Evolutionary conservation across 2,888 invertebrate genomes (phyloP), one percentile per base, ranked within the genome.

Genomic region (Hetaerina titia): DNA sequence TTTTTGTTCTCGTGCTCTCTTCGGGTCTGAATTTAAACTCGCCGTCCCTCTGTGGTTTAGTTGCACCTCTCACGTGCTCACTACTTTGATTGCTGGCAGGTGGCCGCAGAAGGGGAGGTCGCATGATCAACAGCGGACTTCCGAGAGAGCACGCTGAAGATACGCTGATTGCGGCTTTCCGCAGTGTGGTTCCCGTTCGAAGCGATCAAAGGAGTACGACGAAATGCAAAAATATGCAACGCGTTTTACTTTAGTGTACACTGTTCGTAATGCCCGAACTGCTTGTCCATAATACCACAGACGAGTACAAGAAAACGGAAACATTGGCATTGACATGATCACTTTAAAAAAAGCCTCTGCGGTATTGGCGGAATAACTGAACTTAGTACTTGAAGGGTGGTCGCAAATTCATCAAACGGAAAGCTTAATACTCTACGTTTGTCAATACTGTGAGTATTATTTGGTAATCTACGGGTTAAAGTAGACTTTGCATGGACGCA

Each of bases 1-100:
- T 81, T 81, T 81, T 81, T 81, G 81, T 81, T 81, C 81, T 31
- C 81, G 69, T 81, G n/a, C 81, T 31, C 81, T 81, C 81, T 31
- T 11, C 81, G 81, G 81, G 81, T 9, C 81, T 81, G 81, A 81
- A 81, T 81, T 81, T 81, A 31, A 81, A 81, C 81, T 81, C 81
- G 25, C 81, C 31, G 15, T 81, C 81, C 81, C n/a, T 31, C 81
- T 81, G 81, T 22, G 81, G 81, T 81, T 81, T 31, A 81, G 81
- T n/a, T 81, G 81, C 25, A 81, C 81, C 81, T 81, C 81, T 81
- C 81, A 81, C 81, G 81, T 81, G 81, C 25, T 81, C 15, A 31
- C 31, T 15, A 31, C 81, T 81, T 81, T 81, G 81, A 81, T 81
- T 81, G 81, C 81, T 31, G 81, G 81, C 81, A 81, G 81, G 81